Percentiles rank a stretch among this genome's conserved stretches.
Evolutionary conservation across 2,888 invertebrate genomes (phyloP).

Genomic region (Colostygia pectinataria): DNA sequence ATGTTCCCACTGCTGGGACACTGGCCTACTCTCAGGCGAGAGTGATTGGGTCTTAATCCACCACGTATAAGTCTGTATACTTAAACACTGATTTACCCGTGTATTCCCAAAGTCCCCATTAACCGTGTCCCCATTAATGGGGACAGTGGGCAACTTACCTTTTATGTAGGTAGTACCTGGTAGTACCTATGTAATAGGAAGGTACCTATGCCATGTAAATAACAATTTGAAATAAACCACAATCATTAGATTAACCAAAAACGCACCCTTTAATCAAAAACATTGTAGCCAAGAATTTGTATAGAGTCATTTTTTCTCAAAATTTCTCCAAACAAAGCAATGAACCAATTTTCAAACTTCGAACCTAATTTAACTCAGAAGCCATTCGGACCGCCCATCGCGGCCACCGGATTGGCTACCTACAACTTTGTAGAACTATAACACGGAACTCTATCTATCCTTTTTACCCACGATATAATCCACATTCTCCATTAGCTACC

Average conservation of each 20-base stretch:
- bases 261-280: conserved; percentile 1
- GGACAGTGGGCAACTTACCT: too few species aligned
- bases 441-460: conserved; percentile 53
- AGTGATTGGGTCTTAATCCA: too few species aligned
- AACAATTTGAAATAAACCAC: neutral
- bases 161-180: too few species aligned
- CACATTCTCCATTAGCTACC: conserved; percentile 23
- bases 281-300: neutral
- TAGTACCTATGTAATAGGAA: too few species aligned
- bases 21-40: too few species aligned
- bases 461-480: conserved; percentile 45
- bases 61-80: too few species aligned
- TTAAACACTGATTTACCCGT: too few species aligned
- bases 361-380: conserved; percentile 55
- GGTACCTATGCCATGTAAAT: too few species aligned
- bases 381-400: conserved; percentile 61
- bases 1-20: too few species aligned
- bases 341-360: conserved; percentile 47
- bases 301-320: conserved; percentile 5
- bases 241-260: neutral
- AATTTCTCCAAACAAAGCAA: conserved; percentile 20
- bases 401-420: conserved; percentile 72
- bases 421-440: conserved; percentile 52
- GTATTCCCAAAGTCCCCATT: too few species aligned
- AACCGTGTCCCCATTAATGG: too few species aligned